These are phyloP conservation scores for Pegoplata infirma DNA, from an alignment of 2,888 invertebrate genomes.

Conservation along the genomic window DNA sequence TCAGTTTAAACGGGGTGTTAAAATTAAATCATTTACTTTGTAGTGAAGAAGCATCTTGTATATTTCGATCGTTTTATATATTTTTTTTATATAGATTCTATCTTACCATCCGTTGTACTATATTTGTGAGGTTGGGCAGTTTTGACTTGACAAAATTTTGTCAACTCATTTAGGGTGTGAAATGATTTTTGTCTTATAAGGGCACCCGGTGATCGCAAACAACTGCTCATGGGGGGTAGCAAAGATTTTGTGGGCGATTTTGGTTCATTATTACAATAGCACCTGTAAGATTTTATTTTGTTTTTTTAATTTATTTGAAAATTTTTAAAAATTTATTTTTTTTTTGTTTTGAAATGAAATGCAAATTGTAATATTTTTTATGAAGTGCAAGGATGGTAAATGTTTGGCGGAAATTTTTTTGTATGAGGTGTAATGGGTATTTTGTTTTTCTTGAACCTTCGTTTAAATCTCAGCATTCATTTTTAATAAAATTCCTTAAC, in stretches of 20 bases:
- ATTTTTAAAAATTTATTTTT: not conserved
- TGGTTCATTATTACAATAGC: slow-evolving; percentile 67
- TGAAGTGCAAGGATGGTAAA: not conserved
- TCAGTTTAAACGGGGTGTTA: slow-evolving; percentile 54
- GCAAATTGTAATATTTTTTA: too few species aligned
- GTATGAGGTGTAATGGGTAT: too few species aligned
- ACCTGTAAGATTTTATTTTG: slow-evolving; percentile 72
- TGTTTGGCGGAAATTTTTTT: not conserved
- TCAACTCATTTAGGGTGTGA: slow-evolving; percentile 75
- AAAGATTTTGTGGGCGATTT: slow-evolving; percentile 62
- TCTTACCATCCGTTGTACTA: slow-evolving; percentile 72
- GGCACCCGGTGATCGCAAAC: slow-evolving; percentile 75
- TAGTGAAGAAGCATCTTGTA: not conserved
- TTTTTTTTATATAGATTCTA: not conserved
- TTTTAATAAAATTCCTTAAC: not conserved
- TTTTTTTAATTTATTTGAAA: not conserved
- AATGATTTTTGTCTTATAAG: slow-evolving; percentile 77
- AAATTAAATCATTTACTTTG: too few species aligned
- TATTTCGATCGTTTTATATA: not conserved
- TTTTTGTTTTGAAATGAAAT: not conserved
- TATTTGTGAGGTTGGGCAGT: slow-evolving; percentile 61
- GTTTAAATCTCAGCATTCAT: not conserved
- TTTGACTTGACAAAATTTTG: slow-evolving; percentile 72
- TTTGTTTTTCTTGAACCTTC: too few species aligned
- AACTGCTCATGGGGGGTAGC: slow-evolving; percentile 73